Conservation (phyloP, 2,797 vertebrate genomes). For the Periparus ater region DNA sequence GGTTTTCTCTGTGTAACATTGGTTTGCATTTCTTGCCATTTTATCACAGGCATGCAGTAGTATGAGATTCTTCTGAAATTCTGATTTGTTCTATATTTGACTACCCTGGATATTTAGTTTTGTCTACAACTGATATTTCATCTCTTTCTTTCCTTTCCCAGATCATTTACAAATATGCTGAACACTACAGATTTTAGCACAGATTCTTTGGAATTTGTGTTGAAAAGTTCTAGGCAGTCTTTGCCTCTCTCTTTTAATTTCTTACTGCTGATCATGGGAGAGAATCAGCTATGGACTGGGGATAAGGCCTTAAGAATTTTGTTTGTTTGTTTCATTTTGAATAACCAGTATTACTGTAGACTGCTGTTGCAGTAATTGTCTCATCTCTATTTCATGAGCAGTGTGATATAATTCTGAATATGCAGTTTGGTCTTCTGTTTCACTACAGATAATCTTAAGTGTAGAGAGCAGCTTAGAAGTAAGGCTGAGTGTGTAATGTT, state of each 20-base stretch:
- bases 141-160: neutral
- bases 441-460: neutral
- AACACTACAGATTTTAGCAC: neutral
- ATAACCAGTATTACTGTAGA: neutral
- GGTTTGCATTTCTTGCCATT: neutral
- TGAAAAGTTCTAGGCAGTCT: neutral
- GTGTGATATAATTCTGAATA: neutral
- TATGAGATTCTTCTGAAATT: neutral
- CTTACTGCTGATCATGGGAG: neutral
- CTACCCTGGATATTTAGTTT: neutral
- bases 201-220: neutral
- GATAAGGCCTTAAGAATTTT: neutral
- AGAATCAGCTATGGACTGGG: neutral
- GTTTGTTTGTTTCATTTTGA: neutral
- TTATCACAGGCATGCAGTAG: neutral
- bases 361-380: neutral
- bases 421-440: neutral
- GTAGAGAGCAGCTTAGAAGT: neutral
- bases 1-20: neutral
- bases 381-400: neutral
- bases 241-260: neutral
- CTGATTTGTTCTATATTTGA: neutral
- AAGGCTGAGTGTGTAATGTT: neutral
- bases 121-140: neutral
- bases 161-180: neutral